Evolutionary conservation across 2,888 invertebrate species (phyloP).

Genomic region (Lasioglossum figueresi): DNA sequence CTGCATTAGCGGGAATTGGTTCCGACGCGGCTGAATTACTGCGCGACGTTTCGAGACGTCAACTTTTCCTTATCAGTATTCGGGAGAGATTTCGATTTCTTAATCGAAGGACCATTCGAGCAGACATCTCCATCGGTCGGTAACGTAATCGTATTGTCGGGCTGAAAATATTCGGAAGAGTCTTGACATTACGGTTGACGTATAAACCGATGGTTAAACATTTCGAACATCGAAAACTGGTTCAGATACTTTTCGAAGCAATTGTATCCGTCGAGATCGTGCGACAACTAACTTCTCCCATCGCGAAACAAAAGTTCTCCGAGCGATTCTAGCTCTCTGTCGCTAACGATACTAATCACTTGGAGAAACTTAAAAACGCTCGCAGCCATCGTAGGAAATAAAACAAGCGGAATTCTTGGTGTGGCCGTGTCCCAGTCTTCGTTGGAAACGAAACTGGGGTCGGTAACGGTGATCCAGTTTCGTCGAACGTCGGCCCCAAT

Average conservation of each 20-base stretch:
- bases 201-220: too few relatives aligned
- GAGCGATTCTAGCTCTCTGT: background rate
- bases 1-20: background rate
- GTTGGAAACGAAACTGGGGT: constrained; percentile 15
- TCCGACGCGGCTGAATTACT: background rate
- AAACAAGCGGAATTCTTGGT: constrained; percentile 15
- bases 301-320: background rate
- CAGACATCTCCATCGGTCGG: background rate
- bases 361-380: constrained; percentile 1
- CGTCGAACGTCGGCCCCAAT: constrained; percentile 12
- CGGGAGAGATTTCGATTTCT: background rate
- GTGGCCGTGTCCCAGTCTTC: background rate
- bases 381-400: background rate
- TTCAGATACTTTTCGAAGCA: background rate
- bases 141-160: background rate
- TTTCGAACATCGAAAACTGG: background rate
- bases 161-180: background rate
- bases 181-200: background rate
- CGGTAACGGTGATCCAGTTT: constrained; percentile 42
- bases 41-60: background rate
- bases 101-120: background rate
- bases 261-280: background rate
- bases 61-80: background rate
- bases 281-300: background rate
- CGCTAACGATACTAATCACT: background rate